phyloP scores from a whole-genome alignment of 1,140 invertebrate species.

The Parapsyche elsis region DNA sequence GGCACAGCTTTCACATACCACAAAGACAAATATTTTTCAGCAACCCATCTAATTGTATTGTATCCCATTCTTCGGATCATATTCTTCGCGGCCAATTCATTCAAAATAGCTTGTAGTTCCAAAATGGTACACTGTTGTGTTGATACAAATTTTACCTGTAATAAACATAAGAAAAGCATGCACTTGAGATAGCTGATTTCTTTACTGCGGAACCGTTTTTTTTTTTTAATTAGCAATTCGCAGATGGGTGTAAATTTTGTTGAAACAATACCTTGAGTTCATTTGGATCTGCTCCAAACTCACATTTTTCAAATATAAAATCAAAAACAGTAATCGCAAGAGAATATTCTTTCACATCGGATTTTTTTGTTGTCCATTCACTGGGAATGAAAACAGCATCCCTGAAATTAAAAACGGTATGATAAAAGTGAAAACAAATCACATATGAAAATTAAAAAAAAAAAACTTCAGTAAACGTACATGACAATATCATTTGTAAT shows the following conservation, averaged over 20 bases:
- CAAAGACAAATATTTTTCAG: not conserved
- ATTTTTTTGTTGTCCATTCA: not conserved
- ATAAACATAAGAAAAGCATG: not conserved
- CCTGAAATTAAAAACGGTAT: not conserved
- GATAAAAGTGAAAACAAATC: no score
- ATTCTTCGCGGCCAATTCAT: not conserved
- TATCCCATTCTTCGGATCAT: not conserved
- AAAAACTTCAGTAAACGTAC: not conserved
- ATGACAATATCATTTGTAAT: not conserved
- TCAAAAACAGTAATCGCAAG: not conserved
- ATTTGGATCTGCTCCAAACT: not conserved
- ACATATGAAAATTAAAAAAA: not conserved
- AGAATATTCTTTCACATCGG: not conserved
- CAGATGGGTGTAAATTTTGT: not conserved
- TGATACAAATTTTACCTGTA: constrained; percentile 2
- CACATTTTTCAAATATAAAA: constrained; percentile 16
- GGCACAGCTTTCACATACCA: constrained; percentile 16
- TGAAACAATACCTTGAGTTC: constrained; percentile 15
- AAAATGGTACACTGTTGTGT: not conserved
- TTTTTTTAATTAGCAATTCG: not conserved
- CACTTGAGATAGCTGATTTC: not conserved
- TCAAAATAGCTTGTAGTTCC: not conserved
- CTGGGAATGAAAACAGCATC: not conserved
- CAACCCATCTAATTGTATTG: not conserved
- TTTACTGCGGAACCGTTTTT: no score